phyloP scores from a whole-genome alignment of 2,113 vertebrate genomes.

The Cacatua alba region DNA sequence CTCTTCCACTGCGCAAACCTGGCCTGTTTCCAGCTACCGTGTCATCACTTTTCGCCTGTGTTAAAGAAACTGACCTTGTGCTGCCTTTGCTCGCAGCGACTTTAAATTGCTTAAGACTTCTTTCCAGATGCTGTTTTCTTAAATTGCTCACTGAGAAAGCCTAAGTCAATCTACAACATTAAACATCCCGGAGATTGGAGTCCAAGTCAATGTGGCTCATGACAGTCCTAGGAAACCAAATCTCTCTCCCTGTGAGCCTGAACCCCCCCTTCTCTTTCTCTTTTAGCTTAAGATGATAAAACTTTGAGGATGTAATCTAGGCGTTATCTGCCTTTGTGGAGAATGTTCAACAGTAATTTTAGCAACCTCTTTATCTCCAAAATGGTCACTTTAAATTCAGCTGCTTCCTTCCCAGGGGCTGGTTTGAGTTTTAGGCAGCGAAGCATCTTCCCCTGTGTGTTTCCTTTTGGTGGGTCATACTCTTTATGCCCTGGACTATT shows the following conservation, averaged over 20 bases:
- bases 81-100: constrained; percentile 31
- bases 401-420: background rate
- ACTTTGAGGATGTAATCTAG: constrained; percentile 46
- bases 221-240: background rate
- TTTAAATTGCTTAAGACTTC: constrained; percentile 19
- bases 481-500: background rate
- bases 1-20: background rate
- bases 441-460: background rate
- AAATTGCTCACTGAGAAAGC: constrained; percentile 33
- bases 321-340: constrained; percentile 60
- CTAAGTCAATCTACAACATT: constrained; percentile 25
- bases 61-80: constrained; percentile 20
- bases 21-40: background rate
- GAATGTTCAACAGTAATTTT: constrained; percentile 51
- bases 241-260: background rate
- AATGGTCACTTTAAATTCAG: constrained; percentile 18
- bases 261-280: background rate
- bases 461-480: background rate
- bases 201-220: background rate
- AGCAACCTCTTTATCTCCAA: constrained; percentile 22
- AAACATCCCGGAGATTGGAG: background rate
- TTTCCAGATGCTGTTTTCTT: constrained; percentile 34
- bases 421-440: background rate
- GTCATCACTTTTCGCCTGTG: background rate
- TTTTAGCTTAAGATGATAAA: constrained; percentile 32